Conservation (phyloP, 2,797 vertebrate species). For the Syncerus caffer region DNA sequence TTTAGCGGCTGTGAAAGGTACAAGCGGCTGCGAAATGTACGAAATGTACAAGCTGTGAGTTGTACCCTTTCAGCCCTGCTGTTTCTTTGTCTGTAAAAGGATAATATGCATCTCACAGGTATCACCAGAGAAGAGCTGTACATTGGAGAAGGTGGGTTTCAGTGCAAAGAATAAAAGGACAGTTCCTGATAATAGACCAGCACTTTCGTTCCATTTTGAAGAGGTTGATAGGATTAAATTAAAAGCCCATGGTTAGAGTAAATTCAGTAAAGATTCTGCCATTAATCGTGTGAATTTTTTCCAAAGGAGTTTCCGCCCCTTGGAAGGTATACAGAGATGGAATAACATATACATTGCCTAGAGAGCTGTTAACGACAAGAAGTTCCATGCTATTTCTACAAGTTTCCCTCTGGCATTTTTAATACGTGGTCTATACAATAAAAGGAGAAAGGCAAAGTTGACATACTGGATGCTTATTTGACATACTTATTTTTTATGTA, state of each 20-base stretch:
- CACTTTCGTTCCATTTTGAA: not conserved
- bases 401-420: not conserved
- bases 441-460: not conserved
- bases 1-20: not conserved
- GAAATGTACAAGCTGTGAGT: not conserved
- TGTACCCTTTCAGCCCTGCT: not conserved
- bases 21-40: not conserved
- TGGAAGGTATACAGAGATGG: not conserved
- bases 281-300: not conserved
- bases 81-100: not conserved
- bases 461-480: not conserved
- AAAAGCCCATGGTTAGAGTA: not conserved
- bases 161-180: not conserved
- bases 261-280: not conserved
- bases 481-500: not conserved
- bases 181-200: not conserved
- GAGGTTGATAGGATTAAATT: not conserved
- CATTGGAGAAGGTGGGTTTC: not conserved
- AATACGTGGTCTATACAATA: not conserved
- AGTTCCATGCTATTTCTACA: not conserved
- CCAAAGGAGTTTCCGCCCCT: not conserved
- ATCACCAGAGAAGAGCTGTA: not conserved
- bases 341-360: not conserved
- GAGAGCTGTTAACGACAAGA: not conserved
- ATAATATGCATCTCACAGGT: too few relatives aligned